A percentile compares a stretch with the other conserved stretches of the same genome.
phyloP scores from a whole-genome alignment of 1,140 invertebrate species.

The Chlorops oryzae region DNA sequence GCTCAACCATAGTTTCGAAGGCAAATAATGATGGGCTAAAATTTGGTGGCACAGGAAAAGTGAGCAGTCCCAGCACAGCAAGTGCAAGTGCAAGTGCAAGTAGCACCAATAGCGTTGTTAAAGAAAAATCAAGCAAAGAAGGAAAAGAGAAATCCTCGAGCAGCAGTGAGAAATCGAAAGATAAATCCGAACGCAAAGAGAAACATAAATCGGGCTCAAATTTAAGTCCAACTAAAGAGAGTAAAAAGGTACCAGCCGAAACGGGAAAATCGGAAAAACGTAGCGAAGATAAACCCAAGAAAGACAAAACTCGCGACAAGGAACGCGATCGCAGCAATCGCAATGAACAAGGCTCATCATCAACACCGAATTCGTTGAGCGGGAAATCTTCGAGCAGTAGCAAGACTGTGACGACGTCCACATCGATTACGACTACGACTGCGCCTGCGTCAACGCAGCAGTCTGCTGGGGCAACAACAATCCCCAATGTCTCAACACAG shows the following conservation, averaged over 20 bases:
- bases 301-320: slow-evolving; percentile 55
- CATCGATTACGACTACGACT: slow-evolving; percentile 7
- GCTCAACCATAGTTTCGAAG: no score
- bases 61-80: slow-evolving; percentile 4
- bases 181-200: slow-evolving; percentile 58
- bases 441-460: no score
- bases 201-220: slow-evolving; percentile 51
- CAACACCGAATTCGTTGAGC: slow-evolving; percentile 56
- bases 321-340: slow-evolving; percentile 58
- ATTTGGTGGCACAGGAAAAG: not conserved
- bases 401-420: slow-evolving; percentile 30
- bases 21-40: not conserved
- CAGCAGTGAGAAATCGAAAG: slow-evolving; percentile 33
- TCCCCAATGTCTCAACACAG: no score
- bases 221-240: slow-evolving; percentile 58
- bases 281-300: slow-evolving; percentile 62
- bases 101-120: no score
- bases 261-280: slow-evolving; percentile 55
- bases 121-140: slow-evolving; percentile 39
- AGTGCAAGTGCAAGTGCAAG: no score
- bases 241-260: slow-evolving; percentile 52
- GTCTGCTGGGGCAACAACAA: no score
- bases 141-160: slow-evolving; percentile 34
- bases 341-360: slow-evolving; percentile 42
- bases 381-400: slow-evolving; percentile 42